A percentile compares a stretch with the other conserved stretches of the same genome.
These are phyloP conservation scores for Trachops cirrhosus DNA, from an alignment of 2,797 vertebrate genomes.

Conservation along the genomic window DNA sequence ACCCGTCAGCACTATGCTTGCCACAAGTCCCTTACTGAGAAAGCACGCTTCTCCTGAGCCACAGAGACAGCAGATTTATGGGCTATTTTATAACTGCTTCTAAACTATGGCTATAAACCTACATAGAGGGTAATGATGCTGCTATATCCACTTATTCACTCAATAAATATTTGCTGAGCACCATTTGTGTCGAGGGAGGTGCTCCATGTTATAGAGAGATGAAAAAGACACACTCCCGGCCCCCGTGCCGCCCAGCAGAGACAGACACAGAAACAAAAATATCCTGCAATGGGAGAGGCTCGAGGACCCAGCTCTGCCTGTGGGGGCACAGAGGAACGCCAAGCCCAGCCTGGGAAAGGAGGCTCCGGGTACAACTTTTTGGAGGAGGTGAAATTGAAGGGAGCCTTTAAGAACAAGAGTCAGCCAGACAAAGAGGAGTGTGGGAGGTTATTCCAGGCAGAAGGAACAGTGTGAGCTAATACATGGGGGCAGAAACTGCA, in stretches of 20 bases:
- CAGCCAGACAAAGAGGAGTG: background rate
- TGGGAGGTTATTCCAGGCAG: background rate
- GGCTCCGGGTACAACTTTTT: background rate
- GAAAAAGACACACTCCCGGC: background rate
- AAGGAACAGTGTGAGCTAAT: background rate
- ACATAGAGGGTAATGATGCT: background rate
- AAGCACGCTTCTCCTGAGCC: background rate
- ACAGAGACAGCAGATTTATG: slow-evolving; percentile 41
- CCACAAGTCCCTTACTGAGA: slow-evolving; percentile 7
- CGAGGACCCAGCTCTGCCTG: background rate
- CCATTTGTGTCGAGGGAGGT: background rate
- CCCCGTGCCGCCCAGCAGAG: background rate
- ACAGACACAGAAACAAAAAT: background rate
- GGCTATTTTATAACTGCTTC: slow-evolving; percentile 40
- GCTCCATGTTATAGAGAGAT: background rate
- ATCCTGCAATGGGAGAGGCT: background rate
- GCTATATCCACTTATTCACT: background rate
- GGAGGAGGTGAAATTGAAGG: slow-evolving; percentile 7
- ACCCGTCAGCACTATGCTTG: background rate
- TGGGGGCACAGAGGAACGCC: background rate
- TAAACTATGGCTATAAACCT: slow-evolving; percentile 20
- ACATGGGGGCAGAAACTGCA: background rate
- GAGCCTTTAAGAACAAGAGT: background rate
- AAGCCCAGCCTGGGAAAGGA: background rate
- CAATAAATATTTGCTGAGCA: slow-evolving; percentile 45